Base-by-base conservation (phyloP, 2,888 invertebrate genomes). In the Prosopocoilus inquinatus region DNA sequence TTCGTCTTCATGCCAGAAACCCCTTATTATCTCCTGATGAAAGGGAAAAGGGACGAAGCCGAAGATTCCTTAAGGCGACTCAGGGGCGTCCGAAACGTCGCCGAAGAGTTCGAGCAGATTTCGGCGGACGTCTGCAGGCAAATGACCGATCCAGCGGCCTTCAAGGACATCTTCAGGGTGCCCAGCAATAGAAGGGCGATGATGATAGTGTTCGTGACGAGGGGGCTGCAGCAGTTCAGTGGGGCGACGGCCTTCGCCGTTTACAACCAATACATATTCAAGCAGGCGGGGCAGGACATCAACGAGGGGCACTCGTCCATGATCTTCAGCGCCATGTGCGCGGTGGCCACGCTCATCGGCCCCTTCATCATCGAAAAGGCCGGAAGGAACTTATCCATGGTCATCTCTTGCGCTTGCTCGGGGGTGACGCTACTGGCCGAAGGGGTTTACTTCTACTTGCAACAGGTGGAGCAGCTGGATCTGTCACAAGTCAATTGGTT, bases 201-300 rank as follows among this genome's bases (percentile, higher is more conserved):
- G 15, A 35, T 67, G 3, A 59, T 70, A 1, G 64, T 65, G 47
- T 56, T 68, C 12, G 58, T 64, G 3, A 38, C 66, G 2, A 62
- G 73, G 47, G 57, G 66, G 20, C 63, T 67, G n/a, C 73, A 73
- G 51, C 72, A 73, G 55, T 68, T 68, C 45, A 67, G 65, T 33
- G 74, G 74, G 7, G 58, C 64, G 1, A 61, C 69, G 0, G 70
- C 71, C 1, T 67, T 72, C 44, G 62, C 63, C 3, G 53, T 67
- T 15, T 72, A 74, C 50, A 60, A 67, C 2, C 72, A 73, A 47
- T 62, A 64, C 34, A 69, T 76, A 47, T 76, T 76, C 51, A 62
- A 67, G 39, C 66, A 70, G 64, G 68, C 73, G 9, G 73, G 72
- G 28, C 70, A 70, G 8, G 61, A 67, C 45, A 56, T 75, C 1